Evolutionary conservation across 2,797 vertebrate genomes (phyloP).

Genomic region (Morelia viridis): DNA sequence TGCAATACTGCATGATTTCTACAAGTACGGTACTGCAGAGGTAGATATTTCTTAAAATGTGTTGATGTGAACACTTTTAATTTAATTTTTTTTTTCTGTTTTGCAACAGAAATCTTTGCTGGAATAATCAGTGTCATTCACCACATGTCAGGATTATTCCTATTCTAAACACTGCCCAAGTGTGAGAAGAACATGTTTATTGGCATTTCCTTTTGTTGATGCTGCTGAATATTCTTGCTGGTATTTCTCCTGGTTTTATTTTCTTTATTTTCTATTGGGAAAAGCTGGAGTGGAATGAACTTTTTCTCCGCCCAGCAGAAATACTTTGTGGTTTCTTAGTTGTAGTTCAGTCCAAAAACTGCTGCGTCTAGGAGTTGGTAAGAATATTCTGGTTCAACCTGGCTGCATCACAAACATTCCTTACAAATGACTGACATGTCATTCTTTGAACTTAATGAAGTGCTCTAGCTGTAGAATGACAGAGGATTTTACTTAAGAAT

Average conservation of each 20-base stretch:
- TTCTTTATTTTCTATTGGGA: background rate
- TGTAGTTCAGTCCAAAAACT: background rate
- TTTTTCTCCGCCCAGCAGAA: background rate
- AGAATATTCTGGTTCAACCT: background rate
- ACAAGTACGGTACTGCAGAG: background rate
- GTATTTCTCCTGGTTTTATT: background rate
- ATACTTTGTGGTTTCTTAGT: background rate
- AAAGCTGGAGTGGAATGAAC: background rate
- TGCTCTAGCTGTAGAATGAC: background rate
- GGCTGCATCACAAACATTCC: background rate
- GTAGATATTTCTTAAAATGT: background rate
- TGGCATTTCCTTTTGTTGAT: background rate
- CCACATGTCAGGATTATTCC: background rate
- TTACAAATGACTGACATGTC: background rate
- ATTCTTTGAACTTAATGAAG: background rate
- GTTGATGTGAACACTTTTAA: background rate
- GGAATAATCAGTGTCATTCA: background rate
- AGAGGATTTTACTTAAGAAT: background rate
- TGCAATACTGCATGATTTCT: background rate
- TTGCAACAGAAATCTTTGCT: background rate
- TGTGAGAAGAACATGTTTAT: background rate
- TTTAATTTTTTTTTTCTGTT: slow-evolving; percentile 14
- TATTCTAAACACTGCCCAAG: background rate
- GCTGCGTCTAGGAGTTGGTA: background rate
- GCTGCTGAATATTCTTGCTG: background rate